Evolutionary conservation across 1,140 invertebrate genomes (phyloP), one percentile per base, ranked within the genome.

Genomic region (Diachasma alloeum): DNA sequence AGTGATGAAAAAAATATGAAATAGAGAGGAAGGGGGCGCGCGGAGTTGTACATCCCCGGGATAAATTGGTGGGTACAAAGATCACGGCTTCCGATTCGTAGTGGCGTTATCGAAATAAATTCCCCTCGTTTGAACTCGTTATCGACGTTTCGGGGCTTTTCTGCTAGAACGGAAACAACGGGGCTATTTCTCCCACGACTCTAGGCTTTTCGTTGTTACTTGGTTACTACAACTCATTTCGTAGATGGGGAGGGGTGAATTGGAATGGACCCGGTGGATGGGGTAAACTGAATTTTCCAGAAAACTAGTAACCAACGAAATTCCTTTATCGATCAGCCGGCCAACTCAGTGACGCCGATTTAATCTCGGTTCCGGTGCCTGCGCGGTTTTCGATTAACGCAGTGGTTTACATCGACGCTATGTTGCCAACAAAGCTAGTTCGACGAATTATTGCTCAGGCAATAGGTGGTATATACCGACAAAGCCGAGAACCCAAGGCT

Each of bases 1-100:
- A 68, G 15, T 3, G 36, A 37, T 53, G 36, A 19, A 68, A 68
- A 68, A 68, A 68, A 19, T 17, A 56, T 9, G 19, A 56, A 8
- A 63, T 17, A 63, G 59, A 10, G 59, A 26, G 48, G 17, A 6
- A 13, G 59, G 15, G 24, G 24, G 24, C 1, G 59, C 4, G 59
- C 48, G 19, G 48, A 56, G 48, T 56, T 56, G 48, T 56, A 19
- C 48, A 56, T 56, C 48, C 48, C 48, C 48, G n/a, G 48, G 48
- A 56, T 22, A 56, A 63, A 63, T 63, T 63, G 19, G 59, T 63
- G 59, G 59, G 59, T 31, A 63, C 59, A 63, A 63, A 63, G 59
- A 63, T 63, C 59, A 63, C 59, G 59, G 59, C 59, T 26, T 63
- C 59, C 59, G 59, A 63, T 63, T 31, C 59, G 59, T 63, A 63